Conservation (phyloP, 2,113 vertebrate genomes). For the Falco punctatus region DNA sequence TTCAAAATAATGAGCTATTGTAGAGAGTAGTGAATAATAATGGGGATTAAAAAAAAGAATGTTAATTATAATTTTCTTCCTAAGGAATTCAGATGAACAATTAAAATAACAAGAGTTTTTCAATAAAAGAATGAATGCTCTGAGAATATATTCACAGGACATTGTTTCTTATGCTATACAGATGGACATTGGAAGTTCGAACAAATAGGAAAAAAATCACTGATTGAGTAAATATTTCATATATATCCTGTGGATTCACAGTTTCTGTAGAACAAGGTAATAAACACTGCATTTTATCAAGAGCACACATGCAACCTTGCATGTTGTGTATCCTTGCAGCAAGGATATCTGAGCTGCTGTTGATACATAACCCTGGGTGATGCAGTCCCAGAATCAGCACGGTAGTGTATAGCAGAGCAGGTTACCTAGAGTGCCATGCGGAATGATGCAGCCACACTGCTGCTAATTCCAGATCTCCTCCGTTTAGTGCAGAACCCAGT, state of each 20-base stretch:
- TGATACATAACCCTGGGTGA: background rate
- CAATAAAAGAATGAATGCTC: background rate
- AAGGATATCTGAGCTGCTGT: background rate
- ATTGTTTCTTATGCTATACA: background rate
- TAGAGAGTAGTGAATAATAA: background rate
- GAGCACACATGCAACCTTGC: background rate
- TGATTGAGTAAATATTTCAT: background rate
- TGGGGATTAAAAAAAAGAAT: background rate
- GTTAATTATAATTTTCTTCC: background rate
- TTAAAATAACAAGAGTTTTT: background rate
- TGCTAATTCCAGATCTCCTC: background rate
- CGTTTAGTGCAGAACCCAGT: background rate
- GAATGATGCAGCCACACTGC: background rate
- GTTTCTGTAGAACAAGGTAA: background rate
- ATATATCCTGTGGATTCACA: background rate
- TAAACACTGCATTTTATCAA: background rate
- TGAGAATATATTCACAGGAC: background rate
- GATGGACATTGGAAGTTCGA: background rate
- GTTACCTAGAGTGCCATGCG: accelerated
- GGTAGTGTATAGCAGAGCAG: background rate
- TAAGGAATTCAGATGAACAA: background rate
- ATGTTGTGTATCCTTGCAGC: background rate
- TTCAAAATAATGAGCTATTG: background rate
- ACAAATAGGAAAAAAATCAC: background rate
- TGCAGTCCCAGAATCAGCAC: background rate